These are phyloP conservation scores for Pentamera pediparva DNA, from an alignment of 53 echinoderm and acorn worm genomes.

Conservation along the genomic window DNA sequence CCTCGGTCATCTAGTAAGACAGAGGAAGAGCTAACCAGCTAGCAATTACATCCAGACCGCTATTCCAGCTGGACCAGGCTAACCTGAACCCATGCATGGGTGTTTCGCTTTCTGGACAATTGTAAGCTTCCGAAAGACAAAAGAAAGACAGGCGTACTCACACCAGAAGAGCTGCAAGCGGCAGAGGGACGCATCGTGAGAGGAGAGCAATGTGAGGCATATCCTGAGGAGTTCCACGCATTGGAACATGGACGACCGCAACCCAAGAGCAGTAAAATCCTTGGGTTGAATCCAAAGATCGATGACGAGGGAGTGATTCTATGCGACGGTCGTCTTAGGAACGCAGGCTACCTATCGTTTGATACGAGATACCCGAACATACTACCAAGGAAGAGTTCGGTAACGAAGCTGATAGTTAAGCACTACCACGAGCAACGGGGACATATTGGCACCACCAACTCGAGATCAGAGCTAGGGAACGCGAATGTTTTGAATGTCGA, in stretches of 20 bases:
- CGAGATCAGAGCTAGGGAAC: background rate
- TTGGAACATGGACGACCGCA: background rate
- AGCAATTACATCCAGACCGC: background rate
- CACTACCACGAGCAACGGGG: background rate
- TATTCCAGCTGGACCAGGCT: conserved; percentile 7
- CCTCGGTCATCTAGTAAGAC: too few species aligned
- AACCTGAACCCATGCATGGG: background rate
- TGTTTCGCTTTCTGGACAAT: conserved; percentile 6
- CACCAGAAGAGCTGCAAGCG: background rate
- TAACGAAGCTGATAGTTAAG: too few species aligned
- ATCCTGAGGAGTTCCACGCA: background rate
- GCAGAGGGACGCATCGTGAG: background rate
- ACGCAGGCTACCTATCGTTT: background rate
- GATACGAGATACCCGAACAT: conserved; percentile 14
- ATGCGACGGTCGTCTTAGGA: background rate
- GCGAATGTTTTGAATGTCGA: background rate
- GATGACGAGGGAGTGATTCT: background rate
- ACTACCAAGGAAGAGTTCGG: too few species aligned
- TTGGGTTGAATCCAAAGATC: background rate
- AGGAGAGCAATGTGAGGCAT: background rate
- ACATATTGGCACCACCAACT: background rate
- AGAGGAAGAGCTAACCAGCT: background rate
- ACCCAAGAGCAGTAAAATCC: background rate
- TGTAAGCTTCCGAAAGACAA: background rate
- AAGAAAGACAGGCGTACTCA: conserved; percentile 11